Base-by-base conservation (phyloP, 35 echinoderm and acorn worm species). In the Eucidaris tribuloides region DNA sequence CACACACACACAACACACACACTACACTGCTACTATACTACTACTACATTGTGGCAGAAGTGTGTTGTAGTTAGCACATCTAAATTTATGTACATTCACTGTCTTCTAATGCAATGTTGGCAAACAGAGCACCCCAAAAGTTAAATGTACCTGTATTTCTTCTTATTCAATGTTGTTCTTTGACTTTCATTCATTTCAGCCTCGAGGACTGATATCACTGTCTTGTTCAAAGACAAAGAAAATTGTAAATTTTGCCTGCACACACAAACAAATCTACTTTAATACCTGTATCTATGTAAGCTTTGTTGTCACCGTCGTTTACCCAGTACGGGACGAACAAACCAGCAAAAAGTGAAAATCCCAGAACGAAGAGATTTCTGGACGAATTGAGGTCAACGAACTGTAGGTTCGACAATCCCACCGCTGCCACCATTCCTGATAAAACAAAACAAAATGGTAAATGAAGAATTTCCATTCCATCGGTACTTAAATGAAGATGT, bases 351-450 rank as follows among this genome's bases (percentile, higher is more conserved):
- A 98, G 22, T 0, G 95, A 86, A 40, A 93, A 92, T 36, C 90
- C 90, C 5, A 98, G 32, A 14, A 98, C 78, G 46, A 98, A 98
- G 7, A 93, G 46, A 81, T 98, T 98, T 32, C 95, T 59, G n/a
- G 90, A 89, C 2, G 90, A 93, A 72, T 92, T 93, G 15, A 93
- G 58, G 32, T 98, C 83, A 0, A 98, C 90, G 64, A 83, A 98
- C 78, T 98, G 90, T 18, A 93, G 82, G 34, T 98, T 98, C 0
- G 95, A 89, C 7, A 97, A 42, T 35, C 94, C 94, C n/a, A 92
- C 94, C 4, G 90, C 89, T 44, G 86, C 49, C 22, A 97, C 87
- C 79, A 97, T 91, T 27, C 85, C 94, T 96, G 74, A n/a, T n/a
- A n/a, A n/a, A n/a, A n/a, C n/a, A n/a, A n/a, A n/a, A n/a, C n/a